Evolutionary conservation across 1,140 invertebrate genomes (phyloP).

Genomic region (Lysiphlebus fabarum): DNA sequence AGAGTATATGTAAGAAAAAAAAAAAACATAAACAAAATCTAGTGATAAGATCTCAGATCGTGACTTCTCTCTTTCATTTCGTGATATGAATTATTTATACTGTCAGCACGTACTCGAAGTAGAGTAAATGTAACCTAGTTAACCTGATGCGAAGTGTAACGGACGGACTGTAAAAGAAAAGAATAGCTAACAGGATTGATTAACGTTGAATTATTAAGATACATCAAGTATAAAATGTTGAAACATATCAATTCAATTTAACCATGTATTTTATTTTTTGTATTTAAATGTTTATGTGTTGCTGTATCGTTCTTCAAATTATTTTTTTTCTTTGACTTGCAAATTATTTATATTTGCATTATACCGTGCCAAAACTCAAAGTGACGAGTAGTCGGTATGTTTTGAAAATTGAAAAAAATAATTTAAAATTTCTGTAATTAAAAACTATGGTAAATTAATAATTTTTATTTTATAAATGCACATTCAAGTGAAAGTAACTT

Average conservation of each 20-base stretch:
- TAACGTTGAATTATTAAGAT: constrained; percentile 15
- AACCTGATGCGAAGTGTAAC: constrained; percentile 24
- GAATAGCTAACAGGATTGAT: constrained; percentile 25
- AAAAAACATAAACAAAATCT: neutral
- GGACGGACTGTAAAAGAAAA: constrained; percentile 27
- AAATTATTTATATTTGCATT: too few relatives aligned
- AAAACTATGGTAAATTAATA: too few relatives aligned
- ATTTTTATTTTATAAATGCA: too few relatives aligned
- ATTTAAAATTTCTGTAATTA: too few relatives aligned
- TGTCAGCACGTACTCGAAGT: constrained; percentile 18
- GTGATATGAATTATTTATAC: constrained; percentile 30
- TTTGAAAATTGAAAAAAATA: too few relatives aligned
- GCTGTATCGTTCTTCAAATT: too few relatives aligned
- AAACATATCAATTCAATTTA: constrained; percentile 11
- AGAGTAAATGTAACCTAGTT: constrained; percentile 23
- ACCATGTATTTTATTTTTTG: neutral
- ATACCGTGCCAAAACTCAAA: too few relatives aligned
- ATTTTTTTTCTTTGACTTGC: too few relatives aligned
- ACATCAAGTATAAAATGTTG: neutral
- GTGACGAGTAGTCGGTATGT: too few relatives aligned
- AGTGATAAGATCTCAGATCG: constrained; percentile 20
- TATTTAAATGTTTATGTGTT: too few relatives aligned
- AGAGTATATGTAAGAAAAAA: neutral
- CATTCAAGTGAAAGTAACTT: too few relatives aligned
- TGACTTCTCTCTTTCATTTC: constrained; percentile 24